Evolutionary conservation across 2,888 invertebrate genomes (phyloP).

Genomic region (Drosophila anomelani): DNA sequence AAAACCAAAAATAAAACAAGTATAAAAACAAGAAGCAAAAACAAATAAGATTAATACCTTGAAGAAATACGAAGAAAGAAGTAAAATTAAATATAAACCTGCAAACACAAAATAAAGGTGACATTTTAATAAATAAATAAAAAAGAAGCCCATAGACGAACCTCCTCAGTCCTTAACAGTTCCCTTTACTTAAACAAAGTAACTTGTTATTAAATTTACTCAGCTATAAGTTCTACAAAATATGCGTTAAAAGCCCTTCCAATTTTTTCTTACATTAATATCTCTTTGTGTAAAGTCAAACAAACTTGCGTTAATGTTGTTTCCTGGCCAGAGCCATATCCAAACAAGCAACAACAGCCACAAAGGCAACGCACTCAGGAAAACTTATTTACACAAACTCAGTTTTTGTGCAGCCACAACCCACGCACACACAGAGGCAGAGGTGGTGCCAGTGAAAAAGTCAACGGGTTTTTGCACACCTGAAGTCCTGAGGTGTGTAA

Average conservation of each 20-base stretch:
- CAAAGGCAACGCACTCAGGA: constrained; percentile 20
- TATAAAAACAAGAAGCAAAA: neutral
- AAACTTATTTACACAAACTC: constrained; percentile 45
- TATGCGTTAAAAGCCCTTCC: neutral
- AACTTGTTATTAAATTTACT: neutral
- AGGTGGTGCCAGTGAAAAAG: constrained; percentile 47
- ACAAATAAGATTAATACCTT: too few species aligned
- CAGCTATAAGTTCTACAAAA: neutral
- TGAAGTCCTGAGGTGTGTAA: constrained; percentile 43
- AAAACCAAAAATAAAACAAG: neutral
- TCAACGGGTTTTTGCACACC: constrained; percentile 52
- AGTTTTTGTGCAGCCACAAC: constrained; percentile 51
- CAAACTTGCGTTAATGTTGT: constrained; percentile 33
- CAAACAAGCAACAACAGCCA: constrained; percentile 26
- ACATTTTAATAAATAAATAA: neutral
- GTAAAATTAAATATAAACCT: neutral
- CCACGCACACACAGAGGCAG: neutral
- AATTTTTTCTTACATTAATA: constrained; percentile 4
- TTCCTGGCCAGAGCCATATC: constrained; percentile 32
- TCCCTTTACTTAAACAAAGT: neutral
- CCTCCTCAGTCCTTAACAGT: too few species aligned
- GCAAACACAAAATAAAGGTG: neutral
- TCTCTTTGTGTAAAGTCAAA: constrained; percentile 15
- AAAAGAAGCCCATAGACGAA: neutral
- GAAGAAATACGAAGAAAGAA: neutral